Base-by-base conservation (phyloP, 2,113 vertebrate species). In the Coturnix japonica region DNA sequence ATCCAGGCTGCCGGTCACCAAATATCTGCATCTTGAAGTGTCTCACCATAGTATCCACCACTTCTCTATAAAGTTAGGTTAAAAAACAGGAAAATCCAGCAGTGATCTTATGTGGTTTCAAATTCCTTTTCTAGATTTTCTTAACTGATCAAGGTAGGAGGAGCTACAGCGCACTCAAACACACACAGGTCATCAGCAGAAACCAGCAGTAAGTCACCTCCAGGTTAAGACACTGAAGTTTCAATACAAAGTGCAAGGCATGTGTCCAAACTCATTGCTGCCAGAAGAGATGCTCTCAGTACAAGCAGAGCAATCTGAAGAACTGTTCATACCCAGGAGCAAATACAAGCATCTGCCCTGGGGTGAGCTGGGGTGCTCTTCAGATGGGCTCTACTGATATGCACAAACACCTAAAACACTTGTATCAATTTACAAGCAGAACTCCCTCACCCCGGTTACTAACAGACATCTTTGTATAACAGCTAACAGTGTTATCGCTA, bases 21-120 rank as follows among this genome's bases (percentile, higher is more conserved):
- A 99, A 99, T 93, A 99, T 99, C 77, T 99, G 99, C 99, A 99
- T 99, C 98, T 99, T 99, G 97, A 99, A 99, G 96, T 99, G 99
- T 63, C 99, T 98, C 76, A 99, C 99, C 99, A 99, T 99, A 15
- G 99, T 99, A 85, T 99, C 99, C 93, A 99, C 99, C 87, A 99
- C 99, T 94, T 99, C 99, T 97, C 99, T 99, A 66, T 63, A 93
- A 26, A 93, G 67, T 96, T 83, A 96, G 54, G 59, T 84, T 53
- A 33, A 91, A 91, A 56, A 96, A 77, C 65, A 28, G 31, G 16
- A 77, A 90, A 73, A 85, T 37, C 69, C 81, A 95, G 63, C 46
- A 82, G 81, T 3, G 2, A 7, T 12, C 56, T 61, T 33, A 63
- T 0, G 51, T 9, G n/a, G 5, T n/a, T 93, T 49, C 12, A 56